Percentiles rank a stretch among this genome's conserved stretches.
Evolutionary conservation across 2,888 invertebrate species (phyloP).

Genomic region (Chymomyza procnemis): DNA sequence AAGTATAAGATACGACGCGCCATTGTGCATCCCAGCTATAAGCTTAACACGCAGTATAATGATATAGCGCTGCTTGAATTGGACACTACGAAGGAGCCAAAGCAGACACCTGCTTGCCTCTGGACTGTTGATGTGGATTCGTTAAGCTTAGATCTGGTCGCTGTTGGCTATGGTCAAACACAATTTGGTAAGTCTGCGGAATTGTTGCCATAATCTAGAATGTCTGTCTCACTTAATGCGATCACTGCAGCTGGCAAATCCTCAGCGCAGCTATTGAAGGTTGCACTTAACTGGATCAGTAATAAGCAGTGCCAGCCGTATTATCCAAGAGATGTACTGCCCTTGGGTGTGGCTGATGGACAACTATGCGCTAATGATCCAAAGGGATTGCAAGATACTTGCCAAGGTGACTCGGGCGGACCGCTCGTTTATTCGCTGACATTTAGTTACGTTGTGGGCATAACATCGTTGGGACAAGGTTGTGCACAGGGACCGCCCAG

Average conservation of each 20-base stretch:
- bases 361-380: constrained; percentile 57
- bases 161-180: constrained; percentile 82
- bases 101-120: constrained; percentile 79
- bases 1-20: constrained; percentile 36
- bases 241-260: constrained; percentile 32
- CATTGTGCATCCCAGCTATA: constrained; percentile 81
- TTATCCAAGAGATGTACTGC: constrained; percentile 30
- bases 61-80: constrained; percentile 84
- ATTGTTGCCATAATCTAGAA: neutral
- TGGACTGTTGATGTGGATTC: constrained; percentile 70
- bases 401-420: constrained; percentile 47
- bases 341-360: constrained; percentile 27
- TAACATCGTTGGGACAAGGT: constrained; percentile 10
- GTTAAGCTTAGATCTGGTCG: constrained; percentile 77
- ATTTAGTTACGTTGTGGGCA: constrained; percentile 2
- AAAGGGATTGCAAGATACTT: constrained; percentile 43
- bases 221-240: too few species aligned
- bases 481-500: constrained; percentile 12
- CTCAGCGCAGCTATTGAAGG: constrained; percentile 53
- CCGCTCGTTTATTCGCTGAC: neutral
- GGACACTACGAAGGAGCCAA: constrained; percentile 1
- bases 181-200: constrained; percentile 72
- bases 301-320: constrained; percentile 25
- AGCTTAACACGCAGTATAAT: constrained; percentile 81
- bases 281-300: constrained; percentile 31